A percentile compares a stretch with the other conserved stretches of the same genome.
These are phyloP conservation scores for Orchesellides sinensis DNA, from an alignment of 2,888 invertebrate species.

Conservation along the genomic window DNA sequence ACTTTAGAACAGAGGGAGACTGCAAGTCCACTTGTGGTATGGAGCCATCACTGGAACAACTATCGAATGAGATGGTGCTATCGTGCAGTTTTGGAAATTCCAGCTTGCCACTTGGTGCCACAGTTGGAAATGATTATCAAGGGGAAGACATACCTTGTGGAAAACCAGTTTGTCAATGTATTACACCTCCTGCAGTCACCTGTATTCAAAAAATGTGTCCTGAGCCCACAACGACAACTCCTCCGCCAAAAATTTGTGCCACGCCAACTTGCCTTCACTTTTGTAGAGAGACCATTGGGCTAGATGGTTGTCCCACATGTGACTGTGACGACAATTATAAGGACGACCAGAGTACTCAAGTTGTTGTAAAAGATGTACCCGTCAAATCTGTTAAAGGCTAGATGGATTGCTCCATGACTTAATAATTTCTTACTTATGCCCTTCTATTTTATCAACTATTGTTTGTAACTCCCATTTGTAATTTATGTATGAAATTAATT, in stretches of 20 bases:
- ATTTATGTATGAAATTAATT: too few relatives aligned
- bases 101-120: conserved; percentile 60
- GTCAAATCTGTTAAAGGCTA: conserved; percentile 59
- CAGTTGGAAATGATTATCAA: conserved; percentile 39
- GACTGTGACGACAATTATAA: conserved; percentile 53
- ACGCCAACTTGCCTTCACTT: conserved; percentile 49
- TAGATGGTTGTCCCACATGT: conserved; percentile 68
- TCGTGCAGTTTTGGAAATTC: conserved; percentile 67
- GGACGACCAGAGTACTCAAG: conserved; percentile 4
- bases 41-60: conserved; percentile 66
- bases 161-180: conserved; percentile 63
- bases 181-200: conserved; percentile 66
- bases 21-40: conserved; percentile 60
- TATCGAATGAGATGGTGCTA: conserved; percentile 61
- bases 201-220: conserved; percentile 66
- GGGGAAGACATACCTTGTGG: conserved; percentile 65
- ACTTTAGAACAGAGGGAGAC: conserved; percentile 64
- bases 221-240: conserved; percentile 42
- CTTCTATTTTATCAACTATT: too few relatives aligned
- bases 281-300: conserved; percentile 50
- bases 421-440: too few relatives aligned
- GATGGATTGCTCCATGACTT: too few relatives aligned
- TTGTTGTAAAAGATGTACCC: conserved; percentile 26
- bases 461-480: too few relatives aligned
- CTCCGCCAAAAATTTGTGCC: conserved; percentile 10